Evolutionary conservation across 2,113 vertebrate genomes (phyloP).

Genomic region (Gyps fulvus): DNA sequence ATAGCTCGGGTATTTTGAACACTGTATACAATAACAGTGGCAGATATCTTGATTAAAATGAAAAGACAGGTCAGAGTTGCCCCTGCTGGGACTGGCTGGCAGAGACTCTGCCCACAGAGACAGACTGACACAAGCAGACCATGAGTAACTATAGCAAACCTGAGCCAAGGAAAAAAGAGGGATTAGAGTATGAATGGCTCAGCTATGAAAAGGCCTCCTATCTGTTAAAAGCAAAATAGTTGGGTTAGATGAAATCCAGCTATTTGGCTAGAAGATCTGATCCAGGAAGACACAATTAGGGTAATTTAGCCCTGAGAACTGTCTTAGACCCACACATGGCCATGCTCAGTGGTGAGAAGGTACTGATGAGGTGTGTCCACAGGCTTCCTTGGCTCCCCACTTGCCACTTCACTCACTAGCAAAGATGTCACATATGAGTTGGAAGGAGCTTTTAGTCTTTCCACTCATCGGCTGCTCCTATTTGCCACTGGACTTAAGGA

Average conservation of each 20-base stretch:
- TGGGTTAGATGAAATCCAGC: background rate
- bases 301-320: background rate
- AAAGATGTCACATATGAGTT: background rate
- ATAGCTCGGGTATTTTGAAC: background rate
- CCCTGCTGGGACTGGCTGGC: background rate
- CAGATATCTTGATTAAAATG: background rate
- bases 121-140: background rate
- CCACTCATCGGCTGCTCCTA: background rate
- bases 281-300: background rate
- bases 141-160: background rate
- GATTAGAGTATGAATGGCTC: background rate
- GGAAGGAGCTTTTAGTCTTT: background rate
- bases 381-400: background rate
- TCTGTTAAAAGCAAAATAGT: background rate
- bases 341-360: background rate
- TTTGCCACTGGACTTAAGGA: background rate
- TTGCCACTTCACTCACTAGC: background rate
- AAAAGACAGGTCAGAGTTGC: background rate
- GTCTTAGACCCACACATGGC: no score
- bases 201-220: background rate
- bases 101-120: background rate
- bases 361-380: background rate
- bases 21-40: background rate
- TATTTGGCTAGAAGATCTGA: background rate
- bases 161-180: background rate